Conservation (phyloP, 2,797 vertebrate genomes). For the Xenentodon cancila region DNA sequence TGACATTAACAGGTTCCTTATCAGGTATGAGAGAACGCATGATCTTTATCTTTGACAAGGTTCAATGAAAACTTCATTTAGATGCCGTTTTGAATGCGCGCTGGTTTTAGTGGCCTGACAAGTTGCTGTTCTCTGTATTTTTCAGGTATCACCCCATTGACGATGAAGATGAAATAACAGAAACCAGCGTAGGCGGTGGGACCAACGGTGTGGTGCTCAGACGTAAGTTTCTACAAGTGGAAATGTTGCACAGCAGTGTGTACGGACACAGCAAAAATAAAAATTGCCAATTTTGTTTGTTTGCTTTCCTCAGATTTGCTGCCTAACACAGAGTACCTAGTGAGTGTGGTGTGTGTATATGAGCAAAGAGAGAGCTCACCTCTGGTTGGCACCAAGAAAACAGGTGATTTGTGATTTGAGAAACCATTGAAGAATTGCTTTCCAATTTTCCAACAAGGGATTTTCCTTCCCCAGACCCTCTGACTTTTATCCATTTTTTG, state of each 20-base stretch:
- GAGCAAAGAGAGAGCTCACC: conserved; percentile 91
- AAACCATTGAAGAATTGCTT: too few species aligned
- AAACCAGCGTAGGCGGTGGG: conserved; percentile 83
- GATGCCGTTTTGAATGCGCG: background rate
- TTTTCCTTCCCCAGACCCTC: background rate
- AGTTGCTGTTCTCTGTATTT: background rate
- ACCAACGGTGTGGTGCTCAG: conserved; percentile 84
- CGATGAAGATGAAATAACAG: conserved; percentile 88
- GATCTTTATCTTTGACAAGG: background rate
- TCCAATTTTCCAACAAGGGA: background rate
- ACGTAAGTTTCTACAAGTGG: conserved; percentile 77
- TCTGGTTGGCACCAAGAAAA: conserved; percentile 87
- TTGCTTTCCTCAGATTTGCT: conserved; percentile 85
- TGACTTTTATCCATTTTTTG: background rate
- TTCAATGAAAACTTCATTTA: background rate
- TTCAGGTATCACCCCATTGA: conserved; percentile 91
- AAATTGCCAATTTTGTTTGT: conserved; percentile 5
- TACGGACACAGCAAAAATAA: background rate
- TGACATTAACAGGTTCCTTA: conserved; percentile 84
- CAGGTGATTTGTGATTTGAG: conserved; percentile 76
- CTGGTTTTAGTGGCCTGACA: background rate
- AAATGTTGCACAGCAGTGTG: background rate
- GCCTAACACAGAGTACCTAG: conserved; percentile 92
- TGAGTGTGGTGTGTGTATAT: conserved; percentile 92
- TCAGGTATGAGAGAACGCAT: conserved; percentile 76